Percentiles rank a stretch among this genome's conserved stretches.
phyloP scores from a whole-genome alignment of 1,140 invertebrate species.

The Colletes gigas region DNA sequence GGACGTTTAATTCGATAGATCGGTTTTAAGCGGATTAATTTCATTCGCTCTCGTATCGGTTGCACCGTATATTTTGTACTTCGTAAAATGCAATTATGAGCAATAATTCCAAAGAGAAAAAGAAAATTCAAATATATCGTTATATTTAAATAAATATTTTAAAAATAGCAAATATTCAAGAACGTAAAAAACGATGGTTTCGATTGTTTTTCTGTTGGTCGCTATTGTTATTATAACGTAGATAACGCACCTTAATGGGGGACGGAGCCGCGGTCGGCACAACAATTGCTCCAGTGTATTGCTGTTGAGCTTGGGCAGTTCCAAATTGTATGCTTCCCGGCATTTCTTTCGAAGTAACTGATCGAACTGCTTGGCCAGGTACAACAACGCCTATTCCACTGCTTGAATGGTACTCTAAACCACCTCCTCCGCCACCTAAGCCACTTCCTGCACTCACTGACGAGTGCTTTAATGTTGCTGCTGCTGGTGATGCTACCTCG shows the following conservation, averaged over 20 bases:
- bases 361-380: conserved; percentile 78
- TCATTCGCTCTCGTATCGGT: neutral
- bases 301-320: conserved; percentile 76
- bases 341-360: conserved; percentile 79
- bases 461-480: conserved; percentile 78
- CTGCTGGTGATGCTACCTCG: conserved; percentile 82
- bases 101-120: neutral
- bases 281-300: conserved; percentile 79
- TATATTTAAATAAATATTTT: neutral
- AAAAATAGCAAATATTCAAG: neutral
- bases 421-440: conserved; percentile 71
- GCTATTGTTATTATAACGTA: conserved; percentile 1
- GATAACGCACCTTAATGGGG: conserved; percentile 74
- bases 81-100: neutral
- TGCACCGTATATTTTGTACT: conserved; percentile 1
- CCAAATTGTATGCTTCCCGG: conserved; percentile 79
- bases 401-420: conserved; percentile 74
- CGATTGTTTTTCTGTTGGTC: neutral
- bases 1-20: conserved; percentile 23
- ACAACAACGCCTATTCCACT: conserved; percentile 76
- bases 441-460: conserved; percentile 75
- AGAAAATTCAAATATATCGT: neutral
- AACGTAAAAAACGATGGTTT: neutral
- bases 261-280: conserved; percentile 77
- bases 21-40: conserved; percentile 35